These are phyloP conservation scores for Ips nitidus DNA, from an alignment of 1,140 invertebrate species.

Conservation along the genomic window DNA sequence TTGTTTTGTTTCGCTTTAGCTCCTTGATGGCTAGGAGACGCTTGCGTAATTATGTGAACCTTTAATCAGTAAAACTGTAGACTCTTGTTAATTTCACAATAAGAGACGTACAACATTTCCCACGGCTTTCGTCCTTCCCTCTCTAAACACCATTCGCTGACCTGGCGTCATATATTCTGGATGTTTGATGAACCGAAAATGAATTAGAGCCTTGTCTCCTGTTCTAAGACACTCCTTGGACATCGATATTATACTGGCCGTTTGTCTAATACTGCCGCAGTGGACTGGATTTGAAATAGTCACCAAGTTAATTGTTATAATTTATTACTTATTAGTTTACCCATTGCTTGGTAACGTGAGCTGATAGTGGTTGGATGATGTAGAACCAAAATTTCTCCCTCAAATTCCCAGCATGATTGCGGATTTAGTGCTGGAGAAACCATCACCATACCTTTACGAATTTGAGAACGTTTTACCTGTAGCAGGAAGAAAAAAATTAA, in stretches of 20 bases:
- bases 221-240: conserved; percentile 94
- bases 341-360: conserved; percentile 98
- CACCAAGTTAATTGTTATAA: too few relatives aligned
- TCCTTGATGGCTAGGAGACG: conserved; percentile 50
- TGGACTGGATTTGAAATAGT: conserved; percentile 69
- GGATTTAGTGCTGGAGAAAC: conserved; percentile 90
- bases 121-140: conserved; percentile 98
- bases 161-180: conserved; percentile 94
- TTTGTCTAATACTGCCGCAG: conserved; percentile 97
- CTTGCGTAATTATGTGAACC: conserved; percentile 64
- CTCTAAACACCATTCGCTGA: conserved; percentile 94
- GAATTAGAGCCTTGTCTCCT: conserved; percentile 94
- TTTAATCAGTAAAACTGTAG: background rate
- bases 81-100: too few relatives aligned
- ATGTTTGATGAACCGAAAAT: conserved; percentile 98
- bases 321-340: conserved; percentile 55
- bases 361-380: conserved; percentile 99
- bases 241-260: conserved; percentile 96
- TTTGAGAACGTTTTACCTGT: conserved; percentile 89
- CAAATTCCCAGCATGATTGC: conserved; percentile 98
- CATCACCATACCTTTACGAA: conserved; percentile 99
- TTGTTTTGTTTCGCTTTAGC: conserved; percentile 59
- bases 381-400: conserved; percentile 96
- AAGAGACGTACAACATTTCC: conserved; percentile 68
- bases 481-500: background rate